These are phyloP conservation scores for Cochlearius cochlearius DNA, from an alignment of 2,113 vertebrate species.

Conservation along the genomic window DNA sequence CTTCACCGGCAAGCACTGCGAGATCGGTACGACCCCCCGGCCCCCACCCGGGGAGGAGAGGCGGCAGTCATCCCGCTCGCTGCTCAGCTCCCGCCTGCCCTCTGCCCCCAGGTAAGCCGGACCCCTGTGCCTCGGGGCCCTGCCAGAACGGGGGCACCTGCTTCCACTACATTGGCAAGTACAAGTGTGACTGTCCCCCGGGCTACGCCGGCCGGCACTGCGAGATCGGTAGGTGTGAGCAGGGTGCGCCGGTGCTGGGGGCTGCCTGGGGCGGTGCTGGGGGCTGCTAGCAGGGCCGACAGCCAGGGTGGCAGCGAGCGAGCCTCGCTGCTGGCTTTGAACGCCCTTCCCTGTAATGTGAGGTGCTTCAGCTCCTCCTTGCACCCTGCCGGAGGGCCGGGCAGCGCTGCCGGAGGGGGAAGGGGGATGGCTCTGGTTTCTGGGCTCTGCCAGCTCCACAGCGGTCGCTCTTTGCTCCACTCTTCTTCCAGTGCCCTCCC, in stretches of 20 bases:
- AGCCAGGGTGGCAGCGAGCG: rapidly evolving
- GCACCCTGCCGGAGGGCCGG: not conserved
- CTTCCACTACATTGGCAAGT: slow-evolving; percentile 98
- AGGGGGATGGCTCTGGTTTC: not conserved
- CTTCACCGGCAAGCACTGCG: slow-evolving; percentile 94
- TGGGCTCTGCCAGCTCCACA: not conserved
- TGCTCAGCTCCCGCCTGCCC: not conserved
- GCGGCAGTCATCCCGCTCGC: not conserved
- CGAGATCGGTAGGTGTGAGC: slow-evolving; percentile 76
- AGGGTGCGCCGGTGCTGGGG: rapidly evolving
- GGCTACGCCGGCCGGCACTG: slow-evolving; percentile 88
- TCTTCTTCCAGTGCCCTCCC: slow-evolving; percentile 61
- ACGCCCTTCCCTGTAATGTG: not conserved
- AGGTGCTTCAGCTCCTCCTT: not conserved
- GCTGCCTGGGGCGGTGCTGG: not conserved
- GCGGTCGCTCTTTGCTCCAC: not conserved
- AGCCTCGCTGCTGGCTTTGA: not conserved
- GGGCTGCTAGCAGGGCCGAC: rapidly evolving
- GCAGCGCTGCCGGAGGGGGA: rapidly evolving
- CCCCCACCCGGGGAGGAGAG: not conserved
- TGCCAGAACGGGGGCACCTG: slow-evolving; percentile 95
- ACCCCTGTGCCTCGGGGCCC: slow-evolving; percentile 91
- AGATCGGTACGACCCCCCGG: slow-evolving; percentile 81
- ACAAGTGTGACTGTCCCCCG: slow-evolving; percentile 92
- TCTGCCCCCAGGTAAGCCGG: slow-evolving; percentile 85